These are phyloP conservation scores for Netelia inedita DNA, from an alignment of 2,888 invertebrate species.

Conservation along the genomic window DNA sequence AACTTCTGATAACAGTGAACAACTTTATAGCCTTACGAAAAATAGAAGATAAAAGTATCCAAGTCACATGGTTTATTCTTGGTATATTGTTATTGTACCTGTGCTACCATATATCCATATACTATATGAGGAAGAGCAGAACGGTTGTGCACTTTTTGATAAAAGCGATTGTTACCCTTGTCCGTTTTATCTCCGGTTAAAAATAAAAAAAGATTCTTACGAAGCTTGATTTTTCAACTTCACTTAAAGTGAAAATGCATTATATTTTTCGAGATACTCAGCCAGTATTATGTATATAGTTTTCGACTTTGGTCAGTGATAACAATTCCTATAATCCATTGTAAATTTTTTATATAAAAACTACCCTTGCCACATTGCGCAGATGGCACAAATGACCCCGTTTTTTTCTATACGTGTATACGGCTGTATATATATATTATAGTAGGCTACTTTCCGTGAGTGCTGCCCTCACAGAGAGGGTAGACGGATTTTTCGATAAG, in stretches of 20 bases:
- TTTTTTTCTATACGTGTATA: background rate
- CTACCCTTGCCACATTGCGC: too few relatives aligned
- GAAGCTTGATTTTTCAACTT: too few relatives aligned
- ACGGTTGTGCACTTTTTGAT: too few relatives aligned
- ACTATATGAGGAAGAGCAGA: background rate
- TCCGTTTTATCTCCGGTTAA: too few relatives aligned
- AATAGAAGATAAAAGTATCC: constrained; percentile 66
- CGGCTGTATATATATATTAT: background rate
- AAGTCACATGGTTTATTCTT: constrained; percentile 43
- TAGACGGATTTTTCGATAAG: constrained; percentile 64
- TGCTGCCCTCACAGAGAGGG: constrained; percentile 53
- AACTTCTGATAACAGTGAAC: constrained; percentile 66
- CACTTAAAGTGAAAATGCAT: too few relatives aligned
- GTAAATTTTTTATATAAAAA: too few relatives aligned
- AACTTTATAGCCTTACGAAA: constrained; percentile 65
- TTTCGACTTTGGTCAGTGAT: too few relatives aligned
- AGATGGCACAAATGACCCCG: background rate
- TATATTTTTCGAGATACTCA: too few relatives aligned
- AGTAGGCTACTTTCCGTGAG: constrained; percentile 28
- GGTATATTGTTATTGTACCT: constrained; percentile 21
- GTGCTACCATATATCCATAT: background rate
- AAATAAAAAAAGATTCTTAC: too few relatives aligned
- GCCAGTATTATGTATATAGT: too few relatives aligned
- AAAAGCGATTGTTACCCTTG: too few relatives aligned
- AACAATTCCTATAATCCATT: too few relatives aligned